phyloP scores from a whole-genome alignment of 1,140 invertebrate species.

The Trissolcus basalis region DNA sequence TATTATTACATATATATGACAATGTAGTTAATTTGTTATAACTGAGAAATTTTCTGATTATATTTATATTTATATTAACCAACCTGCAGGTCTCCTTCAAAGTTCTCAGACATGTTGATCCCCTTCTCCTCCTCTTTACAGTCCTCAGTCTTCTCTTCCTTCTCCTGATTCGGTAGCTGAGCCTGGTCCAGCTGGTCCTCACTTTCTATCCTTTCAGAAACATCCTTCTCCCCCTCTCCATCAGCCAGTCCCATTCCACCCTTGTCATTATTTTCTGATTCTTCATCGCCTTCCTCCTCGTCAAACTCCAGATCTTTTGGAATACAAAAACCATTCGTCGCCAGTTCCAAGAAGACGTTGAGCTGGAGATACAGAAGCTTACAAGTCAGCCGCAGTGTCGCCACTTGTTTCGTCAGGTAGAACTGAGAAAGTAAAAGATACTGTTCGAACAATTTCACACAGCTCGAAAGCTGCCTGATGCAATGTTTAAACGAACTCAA shows the following conservation, averaged over 20 bases:
- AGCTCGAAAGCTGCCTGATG: constrained; percentile 62
- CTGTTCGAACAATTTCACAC: constrained; percentile 86
- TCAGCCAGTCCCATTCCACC: constrained; percentile 92
- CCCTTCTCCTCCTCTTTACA: constrained; percentile 95
- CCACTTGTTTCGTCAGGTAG: constrained; percentile 85
- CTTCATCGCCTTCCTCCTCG: constrained; percentile 75
- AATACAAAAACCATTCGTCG: constrained; percentile 94
- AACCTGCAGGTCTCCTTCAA: constrained; percentile 90
- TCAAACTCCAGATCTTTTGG: constrained; percentile 88
- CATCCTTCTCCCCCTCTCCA: constrained; percentile 95
- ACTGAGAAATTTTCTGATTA: too few relatives aligned
- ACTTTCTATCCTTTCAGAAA: constrained; percentile 93
- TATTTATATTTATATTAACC: too few relatives aligned
- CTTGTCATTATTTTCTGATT: constrained; percentile 72
- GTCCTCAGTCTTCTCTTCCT: constrained; percentile 84
- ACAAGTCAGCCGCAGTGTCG: constrained; percentile 84
- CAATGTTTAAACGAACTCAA: constrained; percentile 24
- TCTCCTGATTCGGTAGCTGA: constrained; percentile 83
- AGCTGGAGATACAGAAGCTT: constrained; percentile 91
- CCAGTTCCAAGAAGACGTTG: constrained; percentile 89
- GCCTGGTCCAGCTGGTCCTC: constrained; percentile 97
- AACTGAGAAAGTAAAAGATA: constrained; percentile 85
- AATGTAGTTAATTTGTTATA: too few relatives aligned
- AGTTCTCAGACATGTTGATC: constrained; percentile 95
- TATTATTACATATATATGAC: too few relatives aligned